Conservation (phyloP, 2,888 invertebrate genomes). For the Melanargia galathea region DNA sequence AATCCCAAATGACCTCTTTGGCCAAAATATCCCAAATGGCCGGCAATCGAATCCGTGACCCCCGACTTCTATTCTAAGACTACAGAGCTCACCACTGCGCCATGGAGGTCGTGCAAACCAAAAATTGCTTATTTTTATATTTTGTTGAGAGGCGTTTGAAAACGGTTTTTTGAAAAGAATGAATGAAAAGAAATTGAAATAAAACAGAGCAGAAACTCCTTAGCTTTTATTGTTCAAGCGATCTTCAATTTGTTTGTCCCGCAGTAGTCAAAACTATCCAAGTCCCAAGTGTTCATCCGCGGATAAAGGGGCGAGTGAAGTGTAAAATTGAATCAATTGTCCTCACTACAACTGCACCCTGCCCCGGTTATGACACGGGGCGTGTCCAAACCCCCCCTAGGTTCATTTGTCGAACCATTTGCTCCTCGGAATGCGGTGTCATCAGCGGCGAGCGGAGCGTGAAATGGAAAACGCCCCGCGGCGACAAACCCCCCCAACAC, state of each 20-base stretch:
- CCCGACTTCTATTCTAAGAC: no score
- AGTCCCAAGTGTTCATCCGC: neutral
- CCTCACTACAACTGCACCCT: slow-evolving; percentile 51
- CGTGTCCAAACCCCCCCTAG: slow-evolving; percentile 64
- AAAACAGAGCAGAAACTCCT: no score
- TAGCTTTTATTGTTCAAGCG: no score
- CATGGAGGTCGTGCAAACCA: no score
- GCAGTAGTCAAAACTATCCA: slow-evolving; percentile 4
- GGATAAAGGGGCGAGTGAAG: slow-evolving; percentile 14
- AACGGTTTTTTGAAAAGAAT: no score
- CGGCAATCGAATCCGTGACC: no score
- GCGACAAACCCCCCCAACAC: slow-evolving; percentile 60
- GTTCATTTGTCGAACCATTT: slow-evolving; percentile 82
- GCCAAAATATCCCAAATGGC: no score
- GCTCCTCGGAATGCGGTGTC: slow-evolving; percentile 78
- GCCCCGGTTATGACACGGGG: slow-evolving; percentile 75
- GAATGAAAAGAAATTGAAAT: no score
- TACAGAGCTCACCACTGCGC: no score
- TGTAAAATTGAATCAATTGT: slow-evolving; percentile 68
- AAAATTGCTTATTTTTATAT: no score
- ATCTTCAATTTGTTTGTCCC: neutral
- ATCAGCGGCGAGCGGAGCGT: slow-evolving; percentile 79
- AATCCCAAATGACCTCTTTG: no score
- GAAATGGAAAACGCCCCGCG: slow-evolving; percentile 81
- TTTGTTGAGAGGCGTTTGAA: no score